Conservation (phyloP, 2,797 vertebrate species). For the Pygocentrus nattereri region DNA sequence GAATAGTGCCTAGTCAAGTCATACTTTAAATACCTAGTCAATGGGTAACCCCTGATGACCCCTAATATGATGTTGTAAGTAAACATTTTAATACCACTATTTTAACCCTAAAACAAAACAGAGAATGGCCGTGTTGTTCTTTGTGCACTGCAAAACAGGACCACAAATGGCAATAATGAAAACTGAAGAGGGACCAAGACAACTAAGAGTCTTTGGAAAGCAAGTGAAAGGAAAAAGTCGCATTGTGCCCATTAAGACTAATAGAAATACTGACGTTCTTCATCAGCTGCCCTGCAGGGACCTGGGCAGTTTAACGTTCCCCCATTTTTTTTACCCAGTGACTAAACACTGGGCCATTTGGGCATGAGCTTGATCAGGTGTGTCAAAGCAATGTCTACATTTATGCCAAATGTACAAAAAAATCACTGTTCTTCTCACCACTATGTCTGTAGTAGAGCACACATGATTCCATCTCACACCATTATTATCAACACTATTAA, state of each 20-base stretch:
- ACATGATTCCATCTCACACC: no score
- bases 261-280: background rate
- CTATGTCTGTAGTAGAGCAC: no score
- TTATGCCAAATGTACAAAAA: background rate
- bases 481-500: no score
- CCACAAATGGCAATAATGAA: background rate
- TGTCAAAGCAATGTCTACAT: background rate
- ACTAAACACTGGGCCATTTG: background rate
- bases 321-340: background rate
- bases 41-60: no score
- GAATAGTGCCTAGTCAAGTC: no score
- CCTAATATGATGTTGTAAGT: no score
- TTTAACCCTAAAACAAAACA: no score
- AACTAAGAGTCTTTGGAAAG: constrained; percentile 1
- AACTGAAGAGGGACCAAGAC: background rate
- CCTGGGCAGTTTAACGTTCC: background rate
- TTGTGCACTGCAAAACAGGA: background rate
- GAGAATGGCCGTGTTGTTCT: background rate
- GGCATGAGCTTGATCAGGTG: background rate
- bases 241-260: background rate
- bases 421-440: background rate
- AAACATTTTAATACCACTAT: no score
- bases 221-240: background rate
- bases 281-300: background rate
- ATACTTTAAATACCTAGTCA: no score